Percentiles rank a stretch among this genome's conserved stretches.
Evolutionary conservation across 2,888 invertebrate genomes (phyloP).

Genomic region (Homarus gammarus): DNA sequence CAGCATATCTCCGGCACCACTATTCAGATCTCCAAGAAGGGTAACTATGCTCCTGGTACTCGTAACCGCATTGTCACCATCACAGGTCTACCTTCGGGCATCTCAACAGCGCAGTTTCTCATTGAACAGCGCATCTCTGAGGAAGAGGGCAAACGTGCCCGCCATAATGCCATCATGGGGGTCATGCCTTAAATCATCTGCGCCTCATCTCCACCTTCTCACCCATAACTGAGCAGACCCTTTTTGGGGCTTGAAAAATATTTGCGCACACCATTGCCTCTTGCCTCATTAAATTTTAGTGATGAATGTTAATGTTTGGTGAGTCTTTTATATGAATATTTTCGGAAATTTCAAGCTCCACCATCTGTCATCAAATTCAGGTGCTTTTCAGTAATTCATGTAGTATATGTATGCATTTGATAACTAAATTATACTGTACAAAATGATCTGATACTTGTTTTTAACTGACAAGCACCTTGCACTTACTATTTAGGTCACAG

Average conservation of each 20-base stretch:
- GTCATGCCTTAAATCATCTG: slow-evolving; percentile 72
- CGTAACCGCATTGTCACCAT: slow-evolving; percentile 98
- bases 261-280: slow-evolving; percentile 57
- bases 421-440: background rate
- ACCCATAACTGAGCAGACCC: slow-evolving; percentile 54
- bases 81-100: slow-evolving; percentile 92
- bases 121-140: slow-evolving; percentile 98
- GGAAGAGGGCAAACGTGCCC: slow-evolving; percentile 84
- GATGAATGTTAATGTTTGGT: slow-evolving; percentile 57
- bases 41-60: slow-evolving; percentile 97
- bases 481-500: slow-evolving; percentile 66
- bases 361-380: slow-evolving; percentile 61
- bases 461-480: slow-evolving; percentile 61
- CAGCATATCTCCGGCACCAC: slow-evolving; percentile 98
- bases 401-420: slow-evolving; percentile 34
- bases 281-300: slow-evolving; percentile 54
- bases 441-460: slow-evolving; percentile 31
- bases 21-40: slow-evolving; percentile 99
- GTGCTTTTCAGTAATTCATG: slow-evolving; percentile 66
- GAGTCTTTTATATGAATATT: slow-evolving; percentile 56
- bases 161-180: slow-evolving; percentile 76
- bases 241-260: slow-evolving; percentile 60
- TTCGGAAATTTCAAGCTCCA: slow-evolving; percentile 61
- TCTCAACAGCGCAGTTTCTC: slow-evolving; percentile 94
- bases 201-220: slow-evolving; percentile 50